Percentiles rank a stretch among this genome's conserved stretches.
phyloP scores from a whole-genome alignment of 2,888 invertebrate species.

The Drosophila sordidula region DNA sequence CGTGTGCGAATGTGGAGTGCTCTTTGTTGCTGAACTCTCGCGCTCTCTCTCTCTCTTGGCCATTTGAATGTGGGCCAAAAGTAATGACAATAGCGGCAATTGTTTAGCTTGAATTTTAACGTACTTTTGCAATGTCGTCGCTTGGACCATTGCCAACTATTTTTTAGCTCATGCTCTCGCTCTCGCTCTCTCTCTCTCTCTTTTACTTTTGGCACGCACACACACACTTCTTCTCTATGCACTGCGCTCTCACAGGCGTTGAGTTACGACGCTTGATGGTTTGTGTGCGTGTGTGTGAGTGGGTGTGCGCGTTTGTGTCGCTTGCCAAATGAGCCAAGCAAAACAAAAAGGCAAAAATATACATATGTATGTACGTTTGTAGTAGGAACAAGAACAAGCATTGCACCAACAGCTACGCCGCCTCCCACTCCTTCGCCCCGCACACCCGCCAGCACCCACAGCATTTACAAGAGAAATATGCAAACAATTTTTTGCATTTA shows the following conservation, averaged over 20 bases:
- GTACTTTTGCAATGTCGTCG: conserved; percentile 39
- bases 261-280: conserved; percentile 10
- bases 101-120: conserved; percentile 60
- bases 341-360: conserved; percentile 77
- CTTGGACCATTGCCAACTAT: conserved; percentile 57
- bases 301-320: conserved; percentile 45
- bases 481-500: conserved; percentile 61
- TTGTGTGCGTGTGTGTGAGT: conserved; percentile 24
- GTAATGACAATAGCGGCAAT: conserved; percentile 77
- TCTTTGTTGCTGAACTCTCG: conserved; percentile 31
- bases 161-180: conserved; percentile 24
- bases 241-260: conserved; percentile 41
- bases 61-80: conserved; percentile 75
- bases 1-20: conserved; percentile 23
- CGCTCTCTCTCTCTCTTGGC: conserved; percentile 34
- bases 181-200: conserved; percentile 8
- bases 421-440: conserved; percentile 1
- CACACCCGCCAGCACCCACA: conserved; percentile 10
- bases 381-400: conserved; percentile 31
- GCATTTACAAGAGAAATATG: conserved; percentile 51
- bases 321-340: conserved; percentile 76
- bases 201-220: conserved; percentile 24
- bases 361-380: conserved; percentile 14
- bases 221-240: conserved; percentile 1
- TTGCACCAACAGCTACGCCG: conserved; percentile 23